These are phyloP conservation scores for Percopsis transmontana DNA, from an alignment of 2,113 vertebrate species.

Conservation along the genomic window DNA sequence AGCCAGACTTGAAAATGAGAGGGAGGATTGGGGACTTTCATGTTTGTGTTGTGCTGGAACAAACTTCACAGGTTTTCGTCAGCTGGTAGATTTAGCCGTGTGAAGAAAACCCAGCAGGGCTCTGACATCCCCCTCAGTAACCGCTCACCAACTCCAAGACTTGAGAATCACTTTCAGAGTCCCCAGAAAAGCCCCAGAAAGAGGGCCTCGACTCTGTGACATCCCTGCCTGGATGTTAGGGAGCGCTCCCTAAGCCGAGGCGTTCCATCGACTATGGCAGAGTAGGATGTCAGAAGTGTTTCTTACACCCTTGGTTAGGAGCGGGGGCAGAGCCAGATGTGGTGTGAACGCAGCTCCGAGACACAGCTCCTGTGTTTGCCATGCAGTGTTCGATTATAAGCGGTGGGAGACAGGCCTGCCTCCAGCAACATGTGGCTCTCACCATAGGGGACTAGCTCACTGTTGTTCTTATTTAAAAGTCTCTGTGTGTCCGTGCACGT, in stretches of 20 bases:
- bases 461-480: slow-evolving; percentile 1
- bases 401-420: slow-evolving; percentile 17
- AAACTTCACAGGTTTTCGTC: slow-evolving; percentile 35
- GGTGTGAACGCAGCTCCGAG: slow-evolving; percentile 52
- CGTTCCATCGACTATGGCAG: slow-evolving; percentile 41
- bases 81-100: slow-evolving; percentile 23
- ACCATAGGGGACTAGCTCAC: slow-evolving; percentile 3
- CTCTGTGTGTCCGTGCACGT: slow-evolving; percentile 1
- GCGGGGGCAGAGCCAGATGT: slow-evolving; percentile 62
- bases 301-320: slow-evolving; percentile 60
- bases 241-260: slow-evolving; percentile 42
- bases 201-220: neutral
- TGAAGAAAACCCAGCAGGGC: slow-evolving; percentile 36
- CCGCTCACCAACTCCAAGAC: slow-evolving; percentile 47
- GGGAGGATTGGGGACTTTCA: slow-evolving; percentile 21
- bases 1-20: slow-evolving; percentile 12
- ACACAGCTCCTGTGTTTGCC: slow-evolving; percentile 20
- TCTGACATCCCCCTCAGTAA: slow-evolving; percentile 49
- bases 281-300: slow-evolving; percentile 56
- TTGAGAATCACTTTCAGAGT: slow-evolving; percentile 25
- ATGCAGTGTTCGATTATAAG: slow-evolving; percentile 20
- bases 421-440: slow-evolving; percentile 28
- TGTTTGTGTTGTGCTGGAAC: slow-evolving; percentile 36
- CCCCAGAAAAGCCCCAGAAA: slow-evolving; percentile 2
- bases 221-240: slow-evolving; percentile 9